Conservation (phyloP, 2,888 invertebrate species). For the Pterostichus madidus region DNA sequence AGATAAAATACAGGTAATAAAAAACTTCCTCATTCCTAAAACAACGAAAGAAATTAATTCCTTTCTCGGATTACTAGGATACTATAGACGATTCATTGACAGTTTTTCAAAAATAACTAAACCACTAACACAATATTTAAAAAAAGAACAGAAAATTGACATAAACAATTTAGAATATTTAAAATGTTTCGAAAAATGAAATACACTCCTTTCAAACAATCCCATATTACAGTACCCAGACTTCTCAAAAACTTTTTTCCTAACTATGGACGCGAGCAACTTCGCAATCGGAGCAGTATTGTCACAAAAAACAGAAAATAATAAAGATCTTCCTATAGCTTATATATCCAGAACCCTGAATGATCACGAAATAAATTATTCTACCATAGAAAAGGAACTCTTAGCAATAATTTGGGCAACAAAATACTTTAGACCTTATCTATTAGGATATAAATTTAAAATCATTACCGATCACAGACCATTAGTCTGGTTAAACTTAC, state of each 20-base stretch:
- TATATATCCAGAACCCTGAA: no score
- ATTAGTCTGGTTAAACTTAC: slow-evolving; percentile 72
- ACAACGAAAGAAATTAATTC: no score
- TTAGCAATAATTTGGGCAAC: slow-evolving; percentile 55
- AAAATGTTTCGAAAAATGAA: slow-evolving; percentile 65
- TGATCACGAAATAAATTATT: slow-evolving; percentile 68
- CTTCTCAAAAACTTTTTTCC: slow-evolving; percentile 70
- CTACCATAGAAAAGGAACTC: slow-evolving; percentile 69
- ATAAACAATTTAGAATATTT: no score
- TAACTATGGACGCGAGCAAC: slow-evolving; percentile 71
- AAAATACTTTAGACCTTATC: slow-evolving; percentile 70
- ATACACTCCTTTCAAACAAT: slow-evolving; percentile 66
- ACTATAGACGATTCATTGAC: no score
- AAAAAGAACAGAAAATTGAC: no score
- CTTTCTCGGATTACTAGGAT: no score
- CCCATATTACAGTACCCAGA: slow-evolving; percentile 71
- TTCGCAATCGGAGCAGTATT: slow-evolving; percentile 56
- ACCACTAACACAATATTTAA: no score
- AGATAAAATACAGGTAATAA: no score
- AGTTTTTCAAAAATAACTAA: no score
- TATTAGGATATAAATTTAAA: slow-evolving; percentile 71
- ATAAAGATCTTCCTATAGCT: slow-evolving; percentile 29
- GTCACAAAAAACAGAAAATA: slow-evolving; percentile 68
- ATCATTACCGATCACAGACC: slow-evolving; percentile 74
- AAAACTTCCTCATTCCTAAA: no score